These are phyloP conservation scores for Cariama cristata DNA, from an alignment of 2,113 vertebrate species.

Conservation along the genomic window DNA sequence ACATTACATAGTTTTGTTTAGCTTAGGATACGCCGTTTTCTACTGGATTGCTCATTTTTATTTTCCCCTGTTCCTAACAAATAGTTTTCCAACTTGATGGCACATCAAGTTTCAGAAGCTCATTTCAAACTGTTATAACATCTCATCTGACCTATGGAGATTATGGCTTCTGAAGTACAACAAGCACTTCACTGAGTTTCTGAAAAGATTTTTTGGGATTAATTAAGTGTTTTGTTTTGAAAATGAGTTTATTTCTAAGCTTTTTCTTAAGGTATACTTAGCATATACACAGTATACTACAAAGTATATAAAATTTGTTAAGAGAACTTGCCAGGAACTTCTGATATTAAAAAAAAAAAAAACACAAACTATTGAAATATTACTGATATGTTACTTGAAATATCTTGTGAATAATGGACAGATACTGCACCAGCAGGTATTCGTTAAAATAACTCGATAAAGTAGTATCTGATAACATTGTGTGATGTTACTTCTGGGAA, in stretches of 20 bases:
- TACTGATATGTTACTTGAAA: background rate
- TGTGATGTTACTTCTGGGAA: background rate
- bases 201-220: background rate
- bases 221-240: accelerated
- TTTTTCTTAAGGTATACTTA: background rate
- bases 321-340: background rate
- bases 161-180: background rate
- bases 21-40: background rate
- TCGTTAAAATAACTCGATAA: background rate
- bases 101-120: background rate
- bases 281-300: background rate
- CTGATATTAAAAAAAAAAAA: background rate
- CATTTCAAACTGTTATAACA: background rate
- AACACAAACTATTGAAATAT: background rate
- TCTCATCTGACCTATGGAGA: background rate
- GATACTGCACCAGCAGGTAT: background rate
- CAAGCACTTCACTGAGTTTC: background rate
- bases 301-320: background rate
- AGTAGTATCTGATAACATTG: background rate
- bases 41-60: background rate
- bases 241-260: background rate
- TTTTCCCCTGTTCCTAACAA: background rate
- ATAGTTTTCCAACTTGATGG: background rate
- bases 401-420: background rate
- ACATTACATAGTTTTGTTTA: background rate